These are phyloP conservation scores for Drosophila repletoides DNA, from an alignment of 1,140 invertebrate species.

Conservation along the genomic window DNA sequence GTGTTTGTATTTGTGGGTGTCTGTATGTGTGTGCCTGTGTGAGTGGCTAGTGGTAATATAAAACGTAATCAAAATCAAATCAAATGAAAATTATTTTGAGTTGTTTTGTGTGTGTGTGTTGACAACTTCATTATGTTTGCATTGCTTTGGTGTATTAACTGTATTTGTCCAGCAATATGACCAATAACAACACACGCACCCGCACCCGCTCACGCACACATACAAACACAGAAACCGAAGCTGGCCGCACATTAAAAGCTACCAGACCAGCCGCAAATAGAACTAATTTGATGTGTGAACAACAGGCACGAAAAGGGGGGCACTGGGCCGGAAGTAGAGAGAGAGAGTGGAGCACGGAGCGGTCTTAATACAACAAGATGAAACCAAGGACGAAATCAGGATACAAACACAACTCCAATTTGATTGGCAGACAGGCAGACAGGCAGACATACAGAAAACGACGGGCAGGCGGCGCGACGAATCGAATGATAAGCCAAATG, in stretches of 20 bases:
- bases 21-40: neutral
- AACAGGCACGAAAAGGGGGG: conserved; percentile 24
- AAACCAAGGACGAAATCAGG: neutral
- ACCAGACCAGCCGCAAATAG: conserved; percentile 62
- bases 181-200: conserved; percentile 36
- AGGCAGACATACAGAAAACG: conserved; percentile 10
- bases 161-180: conserved; percentile 64
- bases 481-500: conserved; percentile 33
- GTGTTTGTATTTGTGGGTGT: conserved; percentile 26
- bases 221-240: conserved; percentile 2
- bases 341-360: neutral
- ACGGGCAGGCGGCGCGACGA: conserved; percentile 6
- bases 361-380: conserved; percentile 2
- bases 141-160: conserved; percentile 50
- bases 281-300: conserved; percentile 78
- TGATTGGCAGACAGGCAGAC: conserved; percentile 19
- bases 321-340: neutral
- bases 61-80: conserved; percentile 78
- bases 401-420: conserved; percentile 4
- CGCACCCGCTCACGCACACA: neutral
- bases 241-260: conserved; percentile 65
- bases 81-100: conserved; percentile 76
- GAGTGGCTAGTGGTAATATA: conserved; percentile 60
- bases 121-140: conserved; percentile 79
- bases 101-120: conserved; percentile 55